Evolutionary conservation across 2,113 vertebrate species (phyloP), one percentile per base, ranked within the genome.

Genomic region (Stigmatopora nigra): DNA sequence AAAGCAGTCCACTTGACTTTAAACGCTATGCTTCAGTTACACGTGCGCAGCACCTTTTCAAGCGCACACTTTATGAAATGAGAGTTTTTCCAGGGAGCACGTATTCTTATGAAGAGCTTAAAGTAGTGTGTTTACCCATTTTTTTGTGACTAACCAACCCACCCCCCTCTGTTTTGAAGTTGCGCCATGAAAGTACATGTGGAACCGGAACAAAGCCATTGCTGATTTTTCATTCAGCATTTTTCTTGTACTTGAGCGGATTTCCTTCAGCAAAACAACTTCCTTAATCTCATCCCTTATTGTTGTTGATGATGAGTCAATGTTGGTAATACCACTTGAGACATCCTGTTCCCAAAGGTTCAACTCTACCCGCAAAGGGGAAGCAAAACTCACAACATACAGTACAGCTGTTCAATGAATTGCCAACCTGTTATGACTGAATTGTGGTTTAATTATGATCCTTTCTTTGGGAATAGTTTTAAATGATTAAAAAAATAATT

Each of bases 161-260:
- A n/a, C n/a, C n/a, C n/a, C n/a, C 10, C n/a, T 22, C 19, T 53
- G 19, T 53, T 53, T 53, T 53, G 51, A 53, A 20, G 19, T 35
- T 10, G 9, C 15, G 58, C 38, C 55, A 19, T 56, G 41, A 17
- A 67, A 38, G 16, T 55, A 17, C 36, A 3, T 19, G 38, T 17
- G 19, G 8, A 10, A 15, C 56, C 7, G 9, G 15, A 58, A 41
- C 57, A 19, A 61, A 61, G 76, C 69, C 5, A 16, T 41, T 63
- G 68, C 66, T 58, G 51, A n/a, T 69, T 17, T 60, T 73, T 69
- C 75, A 82, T 81, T 78, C 61, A 78, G 70, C 63, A 48, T 60
- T 64, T 87, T 81, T 84, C 76, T 78, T 84, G 78, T 79, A 84
- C 5, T 22, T 11, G 70, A 71, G 52, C 41, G 13, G 68, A 80